These are phyloP conservation scores for Thalassophryne amazonica DNA, from an alignment of 2,797 vertebrate species.

Conservation along the genomic window DNA sequence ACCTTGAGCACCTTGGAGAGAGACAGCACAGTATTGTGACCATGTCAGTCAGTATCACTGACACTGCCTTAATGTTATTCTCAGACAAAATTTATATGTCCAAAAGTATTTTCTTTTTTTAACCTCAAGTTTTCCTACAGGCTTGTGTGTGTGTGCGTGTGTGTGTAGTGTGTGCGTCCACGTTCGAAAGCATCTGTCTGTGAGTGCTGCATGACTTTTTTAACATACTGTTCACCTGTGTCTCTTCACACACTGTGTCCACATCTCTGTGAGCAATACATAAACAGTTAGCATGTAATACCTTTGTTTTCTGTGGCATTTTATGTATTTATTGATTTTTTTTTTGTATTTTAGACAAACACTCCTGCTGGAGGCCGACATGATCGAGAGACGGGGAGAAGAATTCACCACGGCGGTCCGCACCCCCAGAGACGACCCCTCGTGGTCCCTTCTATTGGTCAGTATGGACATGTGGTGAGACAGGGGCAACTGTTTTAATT, in stretches of 20 bases:
- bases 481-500: background rate
- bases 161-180: conserved; percentile 56
- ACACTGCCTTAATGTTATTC: background rate
- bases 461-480: conserved; percentile 67
- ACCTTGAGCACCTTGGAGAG: conserved; percentile 6
- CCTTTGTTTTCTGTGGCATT: conserved; percentile 27
- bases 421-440: conserved; percentile 84
- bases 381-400: conserved; percentile 77
- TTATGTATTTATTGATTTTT: too few relatives aligned
- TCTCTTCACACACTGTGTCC: too few relatives aligned
- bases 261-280: background rate
- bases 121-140: conserved; percentile 30
- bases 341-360: conserved; percentile 78
- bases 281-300: conserved; percentile 40
- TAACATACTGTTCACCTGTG: conserved; percentile 14
- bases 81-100: background rate
- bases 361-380: conserved; percentile 75
- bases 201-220: conserved; percentile 59
- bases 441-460: conserved; percentile 89
- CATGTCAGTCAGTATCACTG: background rate
- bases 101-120: conserved; percentile 6
- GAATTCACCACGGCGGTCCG: conserved; percentile 72
- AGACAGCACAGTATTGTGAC: background rate
- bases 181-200: conserved; percentile 60
- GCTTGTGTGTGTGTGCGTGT: conserved; percentile 50